Evolutionary conservation across 2,113 vertebrate species (phyloP).

Genomic region (Haplotaxodon microlepis): DNA sequence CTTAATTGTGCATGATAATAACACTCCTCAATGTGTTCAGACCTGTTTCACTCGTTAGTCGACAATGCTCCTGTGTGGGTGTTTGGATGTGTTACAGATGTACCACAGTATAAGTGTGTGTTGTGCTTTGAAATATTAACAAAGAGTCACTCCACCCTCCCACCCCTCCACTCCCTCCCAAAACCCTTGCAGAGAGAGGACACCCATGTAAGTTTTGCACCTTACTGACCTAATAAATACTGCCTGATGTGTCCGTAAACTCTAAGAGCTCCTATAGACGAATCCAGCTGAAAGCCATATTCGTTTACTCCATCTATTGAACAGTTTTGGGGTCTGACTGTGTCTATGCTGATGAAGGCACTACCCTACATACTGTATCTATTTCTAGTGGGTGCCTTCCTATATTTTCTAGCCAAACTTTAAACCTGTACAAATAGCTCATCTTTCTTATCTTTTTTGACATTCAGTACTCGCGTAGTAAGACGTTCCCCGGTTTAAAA

Average conservation of each 20-base stretch:
- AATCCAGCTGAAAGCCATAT: background rate
- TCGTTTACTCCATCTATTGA: background rate
- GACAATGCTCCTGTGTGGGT: background rate
- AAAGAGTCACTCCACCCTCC: slow-evolving; percentile 46
- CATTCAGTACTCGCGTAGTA: background rate
- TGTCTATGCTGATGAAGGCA: background rate
- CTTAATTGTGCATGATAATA: slow-evolving; percentile 58
- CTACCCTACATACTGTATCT: background rate
- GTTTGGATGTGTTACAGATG: slow-evolving; percentile 7
- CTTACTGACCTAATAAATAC: slow-evolving; percentile 11
- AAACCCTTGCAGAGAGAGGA: slow-evolving; percentile 74
- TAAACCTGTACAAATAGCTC: background rate
- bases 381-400: background rate
- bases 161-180: slow-evolving; percentile 16
- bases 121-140: slow-evolving; percentile 56
- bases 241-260: background rate
- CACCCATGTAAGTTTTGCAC: slow-evolving; percentile 77
- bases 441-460: background rate
- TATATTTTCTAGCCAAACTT: background rate
- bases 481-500: background rate
- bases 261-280: background rate
- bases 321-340: background rate
- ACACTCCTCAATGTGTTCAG: slow-evolving; percentile 19
- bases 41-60: slow-evolving; percentile 9
- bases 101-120: slow-evolving; percentile 4